These are phyloP conservation scores for Alsophila aescularia DNA, from an alignment of 2,888 invertebrate species.

Conservation along the genomic window DNA sequence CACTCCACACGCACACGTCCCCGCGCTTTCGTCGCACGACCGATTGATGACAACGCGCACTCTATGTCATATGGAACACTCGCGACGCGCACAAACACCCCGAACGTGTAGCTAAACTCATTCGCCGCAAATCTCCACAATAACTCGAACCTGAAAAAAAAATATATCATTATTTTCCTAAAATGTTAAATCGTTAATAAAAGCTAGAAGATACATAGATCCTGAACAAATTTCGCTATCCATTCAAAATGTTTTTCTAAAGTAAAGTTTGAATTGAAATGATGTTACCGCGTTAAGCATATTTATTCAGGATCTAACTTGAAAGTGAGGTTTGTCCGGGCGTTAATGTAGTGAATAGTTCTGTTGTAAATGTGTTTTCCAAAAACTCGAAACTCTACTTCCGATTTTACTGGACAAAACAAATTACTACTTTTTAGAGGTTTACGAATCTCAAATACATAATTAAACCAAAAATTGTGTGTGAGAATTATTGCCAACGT, in stretches of 20 bases:
- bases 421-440: too few species aligned
- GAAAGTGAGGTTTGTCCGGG: constrained; percentile 19
- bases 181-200: constrained; percentile 11
- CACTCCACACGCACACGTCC: too few species aligned
- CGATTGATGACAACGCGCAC: constrained; percentile 42
- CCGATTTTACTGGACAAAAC: too few species aligned
- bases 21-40: constrained; percentile 36
- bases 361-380: constrained; percentile 17
- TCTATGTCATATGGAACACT: constrained; percentile 25
- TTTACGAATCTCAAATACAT: too few species aligned
- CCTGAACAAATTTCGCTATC: constrained; percentile 26
- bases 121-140: constrained; percentile 5
- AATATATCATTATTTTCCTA: constrained; percentile 6
- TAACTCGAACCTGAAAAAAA: constrained; percentile 24
- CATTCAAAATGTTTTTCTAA: constrained; percentile 32
- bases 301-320: constrained; percentile 33
- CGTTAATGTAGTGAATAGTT: constrained; percentile 15
- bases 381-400: not conserved
- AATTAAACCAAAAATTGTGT: not conserved
- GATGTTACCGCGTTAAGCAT: constrained; percentile 31
- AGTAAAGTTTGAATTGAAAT: constrained; percentile 35
- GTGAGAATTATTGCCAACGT: constrained; percentile 25
- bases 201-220: constrained; percentile 19
- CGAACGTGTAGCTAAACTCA: constrained; percentile 1
- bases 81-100: constrained; percentile 12